Conservation (phyloP, 2,113 vertebrate genomes). For the Hoplias malabaricus region DNA sequence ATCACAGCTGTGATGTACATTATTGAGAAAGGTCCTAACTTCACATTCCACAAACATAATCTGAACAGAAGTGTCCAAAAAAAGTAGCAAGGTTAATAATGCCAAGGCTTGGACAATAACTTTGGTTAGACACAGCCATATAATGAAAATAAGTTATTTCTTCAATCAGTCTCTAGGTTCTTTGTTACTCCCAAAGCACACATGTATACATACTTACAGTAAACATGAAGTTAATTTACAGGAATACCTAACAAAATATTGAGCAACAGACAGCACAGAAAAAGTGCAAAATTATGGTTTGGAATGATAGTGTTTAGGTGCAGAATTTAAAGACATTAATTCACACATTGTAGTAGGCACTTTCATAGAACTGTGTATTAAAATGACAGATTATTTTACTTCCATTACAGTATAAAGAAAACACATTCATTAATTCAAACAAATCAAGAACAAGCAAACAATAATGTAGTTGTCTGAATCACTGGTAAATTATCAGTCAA, state of each 20-base stretch:
- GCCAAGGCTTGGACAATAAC: not conserved
- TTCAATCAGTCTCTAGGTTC: not conserved
- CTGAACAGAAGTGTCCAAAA: too few relatives aligned
- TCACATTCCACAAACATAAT: not conserved
- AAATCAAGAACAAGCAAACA: not conserved
- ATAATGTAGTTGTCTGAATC: not conserved
- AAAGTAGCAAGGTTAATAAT: too few relatives aligned
- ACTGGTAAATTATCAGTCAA: not conserved
- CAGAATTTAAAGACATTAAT: not conserved
- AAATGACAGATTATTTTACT: not conserved
- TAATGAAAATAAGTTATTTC: not conserved
- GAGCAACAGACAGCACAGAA: not conserved
- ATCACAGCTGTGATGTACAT: not conserved
- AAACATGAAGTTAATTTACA: not conserved
- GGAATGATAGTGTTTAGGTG: not conserved
- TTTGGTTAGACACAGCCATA: not conserved
- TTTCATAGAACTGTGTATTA: slow-evolving; percentile 1
- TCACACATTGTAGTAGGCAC: slow-evolving; percentile 24
- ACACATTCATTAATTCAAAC: not conserved
- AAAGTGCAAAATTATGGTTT: not conserved
- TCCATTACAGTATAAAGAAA: not conserved
- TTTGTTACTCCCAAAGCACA: not conserved
- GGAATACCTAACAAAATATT: not conserved
- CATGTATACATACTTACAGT: not conserved
- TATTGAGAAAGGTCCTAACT: not conserved